Evolutionary conservation across 2,113 vertebrate genomes (phyloP), one percentile per base, ranked within the genome.

Genomic region (Siniperca chuatsi): DNA sequence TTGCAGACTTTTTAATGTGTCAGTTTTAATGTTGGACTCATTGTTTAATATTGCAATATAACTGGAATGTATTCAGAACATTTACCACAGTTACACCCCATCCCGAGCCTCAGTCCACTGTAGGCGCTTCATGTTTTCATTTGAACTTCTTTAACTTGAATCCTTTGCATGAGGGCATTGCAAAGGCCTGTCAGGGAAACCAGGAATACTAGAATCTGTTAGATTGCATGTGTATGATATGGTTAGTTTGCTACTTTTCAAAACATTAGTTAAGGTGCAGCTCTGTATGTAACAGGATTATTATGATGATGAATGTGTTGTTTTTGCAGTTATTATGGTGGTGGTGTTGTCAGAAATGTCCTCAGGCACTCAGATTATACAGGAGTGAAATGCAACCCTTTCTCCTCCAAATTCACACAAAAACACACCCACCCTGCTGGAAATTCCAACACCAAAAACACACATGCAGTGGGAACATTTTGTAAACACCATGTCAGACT

Each of bases 361-460:
- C 21, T 60, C 4, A 33, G 55, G 57, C 29, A 37, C 25, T n/a
- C 4, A 68, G 29, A 54, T 12, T 6, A 1, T 48, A 13, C 2
- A 15, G 37, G 25, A 21, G 11, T 42, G 20, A 29, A 15, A n/a
- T 9, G 33, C 15, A 67, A 72, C 15, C 55, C 9, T 8, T 29
- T 9, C 21, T 3, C 3, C 40, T 48, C 4, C 7, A 54, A 57
- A 44, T 35, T 1, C 48, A 69, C 4, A 21, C n/a, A 75, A n/a
- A 71, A 37, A 57, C 66, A 82, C 8, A 76, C 55, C 61, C 52
- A 66, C 37, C 68, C 58, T 12, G 48, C 66, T 54, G 48, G 40
- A 83, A 74, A 87, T 92, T 88, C 76, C 90, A 79, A 4, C 40
- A 44, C 66, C 10, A 73, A 69, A 46, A 66, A 75, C 15, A 55